Evolutionary conservation across 1,140 invertebrate genomes (phyloP), one percentile per base, ranked within the genome.

Genomic region (Solen grandis): DNA sequence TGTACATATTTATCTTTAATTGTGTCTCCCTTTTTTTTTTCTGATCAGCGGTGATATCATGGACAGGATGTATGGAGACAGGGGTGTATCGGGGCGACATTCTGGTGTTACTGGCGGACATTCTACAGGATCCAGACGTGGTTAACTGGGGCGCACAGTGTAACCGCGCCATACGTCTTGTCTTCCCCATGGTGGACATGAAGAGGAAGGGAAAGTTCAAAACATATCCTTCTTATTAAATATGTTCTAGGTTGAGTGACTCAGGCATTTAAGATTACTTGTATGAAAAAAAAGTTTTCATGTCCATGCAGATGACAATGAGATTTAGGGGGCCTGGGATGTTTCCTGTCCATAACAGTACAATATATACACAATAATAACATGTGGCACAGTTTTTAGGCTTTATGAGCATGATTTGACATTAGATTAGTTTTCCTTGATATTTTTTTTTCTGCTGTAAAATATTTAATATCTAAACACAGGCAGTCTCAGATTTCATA

Each of bases 181-280:
- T 88, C 0, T 90, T 87, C 52, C 89, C 89, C 0, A 66, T 83
- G 16, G 84, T 89, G 0, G 72, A 85, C 16, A 89, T 88, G 82
- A 89, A 87, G 59, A 73, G 88, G 25, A 90, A 88, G 72, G 89
- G 89, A 74, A 90, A 90, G 83, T 88, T 84, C 68, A 90, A 90
- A 69, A 86, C 88, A 89, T 89, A 89, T 89, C 88, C 88, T 89
- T 88, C 86, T 2, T 19, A 22, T 52, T 46, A 29, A 19, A 69
- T 50, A 14, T 54, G 22, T 4, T 55, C 1, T 55, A 13, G 14
- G 1, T n/a, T 41, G 1, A 29, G 19, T 29, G n/a, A 31, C 22
- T 35, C 2, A 66, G 29, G 10, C n/a, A 46, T 66, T n/a, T n/a
- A n/a, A n/a, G 22, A 22, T 65, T 16, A 54, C 25, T 66, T 35